Conservation (phyloP, 2,797 vertebrate genomes). For the Characodon lateralis region DNA sequence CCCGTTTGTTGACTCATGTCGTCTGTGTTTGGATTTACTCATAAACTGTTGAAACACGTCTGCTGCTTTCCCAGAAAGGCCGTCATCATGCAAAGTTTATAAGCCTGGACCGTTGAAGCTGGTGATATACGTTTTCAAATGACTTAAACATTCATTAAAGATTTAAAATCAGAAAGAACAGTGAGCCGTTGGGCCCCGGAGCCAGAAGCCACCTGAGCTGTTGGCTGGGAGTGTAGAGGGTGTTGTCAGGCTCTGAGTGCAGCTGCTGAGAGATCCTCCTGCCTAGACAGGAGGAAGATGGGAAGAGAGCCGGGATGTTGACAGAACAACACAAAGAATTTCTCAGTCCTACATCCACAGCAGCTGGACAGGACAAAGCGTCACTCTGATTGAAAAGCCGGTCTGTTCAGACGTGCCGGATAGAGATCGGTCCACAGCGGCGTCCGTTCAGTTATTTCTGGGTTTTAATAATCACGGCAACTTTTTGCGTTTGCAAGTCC, state of each 20-base stretch:
- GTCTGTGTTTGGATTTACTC: conserved; percentile 17
- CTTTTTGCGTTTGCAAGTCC: not conserved
- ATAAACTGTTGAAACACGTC: not conserved
- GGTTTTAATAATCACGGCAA: no score
- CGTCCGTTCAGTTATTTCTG: not conserved
- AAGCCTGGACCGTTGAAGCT: not conserved
- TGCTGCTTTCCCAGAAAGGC: not conserved
- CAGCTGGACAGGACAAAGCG: conserved; percentile 42
- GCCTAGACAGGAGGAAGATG: conserved; percentile 17
- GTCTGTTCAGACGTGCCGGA: conserved; percentile 13
- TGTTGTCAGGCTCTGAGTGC: not conserved
- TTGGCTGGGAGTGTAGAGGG: not conserved
- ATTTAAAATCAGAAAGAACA: no score
- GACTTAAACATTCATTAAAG: not conserved
- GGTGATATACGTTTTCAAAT: not conserved
- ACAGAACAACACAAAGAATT: conserved; percentile 23
- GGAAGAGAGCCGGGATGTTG: conserved; percentile 3
- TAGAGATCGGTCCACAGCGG: conserved; percentile 15
- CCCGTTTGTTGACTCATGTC: conserved; percentile 22
- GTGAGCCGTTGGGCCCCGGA: not conserved
- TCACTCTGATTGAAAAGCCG: conserved; percentile 35
- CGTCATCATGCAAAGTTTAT: not conserved
- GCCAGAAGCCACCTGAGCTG: no score
- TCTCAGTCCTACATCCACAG: conserved; percentile 34
- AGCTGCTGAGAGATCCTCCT: conserved; percentile 26